Base-by-base conservation (phyloP, 2,888 invertebrate genomes). In the Entomobrya multifasciata region DNA sequence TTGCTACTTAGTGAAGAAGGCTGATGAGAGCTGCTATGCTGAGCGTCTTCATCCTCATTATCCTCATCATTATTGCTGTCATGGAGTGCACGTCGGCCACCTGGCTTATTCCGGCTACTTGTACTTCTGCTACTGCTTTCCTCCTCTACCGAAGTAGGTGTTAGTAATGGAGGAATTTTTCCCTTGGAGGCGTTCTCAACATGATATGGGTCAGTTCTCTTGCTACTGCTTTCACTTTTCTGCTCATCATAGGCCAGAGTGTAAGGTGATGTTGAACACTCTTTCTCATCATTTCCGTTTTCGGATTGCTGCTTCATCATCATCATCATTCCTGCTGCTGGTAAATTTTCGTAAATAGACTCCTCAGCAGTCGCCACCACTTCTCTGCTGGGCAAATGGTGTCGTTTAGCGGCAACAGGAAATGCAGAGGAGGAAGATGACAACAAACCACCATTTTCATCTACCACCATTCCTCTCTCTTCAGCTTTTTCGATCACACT, bases 1-100 rank as follows among this genome's bases (percentile, higher is more conserved):
- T 86, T 86, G 67, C 86, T 86, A 20, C 86, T 86, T 20, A 86
- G 17, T 13, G 86, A 86, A 27, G 80, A 80, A 1, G 80, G 80
- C 27, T 86, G 86, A 76, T 86, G 86, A 55, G 86, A 86, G 67
- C 86, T 86, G 76, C 86, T 86, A 41, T 65, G 57, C 22, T 78
- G 67, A 17, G 41, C 25, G 36, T 76, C 74, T 30, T 79, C 79
- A 17, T 86, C 85, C 44, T 60, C 60, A 67, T 47, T 60, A 49
- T 80, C 78, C 41, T 79, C 79, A 55, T 85, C 84, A 57, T 82
- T 60, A 72, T 82, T 44, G 55, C 36, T 57, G 55, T 76, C 62
- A 86, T 80, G 86, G 25, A 47, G 80, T 41, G 22, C 70, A 80
- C 80, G 52, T 80, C 22, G 22, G 10, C 11, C 67, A 11, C 44